Evolutionary conservation across 1,140 invertebrate genomes (phyloP).

Genomic region (Aphaenogaster rudis): DNA sequence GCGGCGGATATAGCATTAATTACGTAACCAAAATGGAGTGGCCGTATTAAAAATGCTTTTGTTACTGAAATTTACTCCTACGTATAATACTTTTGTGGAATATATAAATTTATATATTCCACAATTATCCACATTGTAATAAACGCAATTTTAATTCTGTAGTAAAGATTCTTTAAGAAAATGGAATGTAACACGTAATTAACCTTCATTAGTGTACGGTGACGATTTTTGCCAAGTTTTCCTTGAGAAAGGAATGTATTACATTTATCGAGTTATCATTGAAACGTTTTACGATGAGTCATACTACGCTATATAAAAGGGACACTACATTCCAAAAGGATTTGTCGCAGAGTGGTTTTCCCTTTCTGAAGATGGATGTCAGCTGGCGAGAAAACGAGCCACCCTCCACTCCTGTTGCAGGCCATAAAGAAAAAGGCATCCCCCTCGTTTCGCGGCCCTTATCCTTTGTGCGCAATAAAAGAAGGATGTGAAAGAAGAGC

Average conservation of each 20-base stretch:
- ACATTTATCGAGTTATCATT: neutral
- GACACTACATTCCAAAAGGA: neutral
- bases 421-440: conserved; percentile 18
- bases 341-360: conserved; percentile 30
- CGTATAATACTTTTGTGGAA: neutral
- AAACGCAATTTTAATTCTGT: neutral
- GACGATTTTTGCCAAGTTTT: neutral
- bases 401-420: conserved; percentile 23
- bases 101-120: neutral
- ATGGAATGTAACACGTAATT: neutral
- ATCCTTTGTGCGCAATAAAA: conserved; percentile 68
- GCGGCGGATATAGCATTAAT: conserved; percentile 15
- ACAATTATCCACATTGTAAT: neutral
- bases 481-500: conserved; percentile 62
- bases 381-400: conserved; percentile 71
- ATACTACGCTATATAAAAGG: neutral
- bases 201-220: neutral
- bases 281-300: conserved; percentile 20
- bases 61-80: neutral
- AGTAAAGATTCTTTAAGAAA: neutral
- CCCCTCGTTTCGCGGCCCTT: conserved; percentile 30
- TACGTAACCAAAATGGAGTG: neutral
- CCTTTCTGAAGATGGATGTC: conserved; percentile 59
- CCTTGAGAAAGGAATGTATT: neutral
- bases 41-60: neutral